These are phyloP conservation scores for Holcopasites calliopsidis DNA, from an alignment of 1,140 invertebrate genomes.

Conservation along the genomic window DNA sequence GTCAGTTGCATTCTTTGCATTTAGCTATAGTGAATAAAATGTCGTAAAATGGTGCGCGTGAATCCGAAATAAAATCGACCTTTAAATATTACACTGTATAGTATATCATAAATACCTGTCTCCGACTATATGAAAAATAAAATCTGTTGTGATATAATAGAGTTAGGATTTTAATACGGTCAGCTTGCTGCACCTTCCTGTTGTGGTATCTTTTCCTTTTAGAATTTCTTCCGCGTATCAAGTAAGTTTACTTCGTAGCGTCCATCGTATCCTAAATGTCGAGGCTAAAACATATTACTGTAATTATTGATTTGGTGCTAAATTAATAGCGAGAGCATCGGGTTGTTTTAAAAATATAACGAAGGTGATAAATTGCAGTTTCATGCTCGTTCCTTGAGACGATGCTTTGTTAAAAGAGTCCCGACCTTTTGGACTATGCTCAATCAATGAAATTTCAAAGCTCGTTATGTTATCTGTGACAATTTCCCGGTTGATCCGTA, in stretches of 20 bases:
- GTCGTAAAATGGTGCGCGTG: slow-evolving; percentile 80
- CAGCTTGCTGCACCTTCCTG: slow-evolving; percentile 16
- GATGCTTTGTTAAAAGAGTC: not conserved
- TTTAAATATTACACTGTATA: slow-evolving; percentile 55
- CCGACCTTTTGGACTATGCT: not conserved
- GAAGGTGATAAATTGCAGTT: not conserved
- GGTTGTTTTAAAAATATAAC: not conserved
- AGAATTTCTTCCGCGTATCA: not conserved
- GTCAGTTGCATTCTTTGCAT: slow-evolving; percentile 93
- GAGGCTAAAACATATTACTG: not conserved
- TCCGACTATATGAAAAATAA: slow-evolving; percentile 49
- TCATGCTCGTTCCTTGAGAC: not conserved
- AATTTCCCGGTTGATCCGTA: not conserved
- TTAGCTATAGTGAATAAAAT: slow-evolving; percentile 94
- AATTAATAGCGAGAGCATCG: not conserved
- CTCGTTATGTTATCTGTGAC: too few species aligned
- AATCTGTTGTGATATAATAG: slow-evolving; percentile 65
- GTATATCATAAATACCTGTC: slow-evolving; percentile 58
- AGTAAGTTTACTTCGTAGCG: not conserved
- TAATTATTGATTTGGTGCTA: slow-evolving; percentile 1
- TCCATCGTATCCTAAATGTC: not conserved
- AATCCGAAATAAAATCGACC: slow-evolving; percentile 28
- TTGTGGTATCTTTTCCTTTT: slow-evolving; percentile 1
- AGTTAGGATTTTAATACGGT: slow-evolving; percentile 52
- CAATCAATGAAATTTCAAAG: not conserved